Evolutionary conservation across 2,113 vertebrate species (phyloP).

Genomic region (Ochotona princeps): DNA sequence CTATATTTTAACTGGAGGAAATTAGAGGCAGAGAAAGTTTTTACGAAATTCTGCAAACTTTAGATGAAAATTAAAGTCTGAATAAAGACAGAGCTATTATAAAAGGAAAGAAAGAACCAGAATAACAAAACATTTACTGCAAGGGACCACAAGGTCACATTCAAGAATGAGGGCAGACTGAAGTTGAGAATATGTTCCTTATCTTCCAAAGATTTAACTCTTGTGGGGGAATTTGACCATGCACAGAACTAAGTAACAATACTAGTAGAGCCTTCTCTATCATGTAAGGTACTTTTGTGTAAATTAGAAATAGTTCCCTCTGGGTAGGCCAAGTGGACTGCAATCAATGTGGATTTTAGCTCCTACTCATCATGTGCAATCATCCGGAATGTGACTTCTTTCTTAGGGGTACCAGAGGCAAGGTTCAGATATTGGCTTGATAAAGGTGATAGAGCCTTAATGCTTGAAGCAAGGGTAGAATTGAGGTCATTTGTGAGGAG

Average conservation of each 20-base stretch:
- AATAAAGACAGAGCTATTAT: neutral
- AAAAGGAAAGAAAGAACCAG: slow-evolving; percentile 38
- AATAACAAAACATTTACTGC: neutral
- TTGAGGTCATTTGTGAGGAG: slow-evolving; percentile 2
- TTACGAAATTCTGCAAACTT: neutral
- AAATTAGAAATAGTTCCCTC: neutral
- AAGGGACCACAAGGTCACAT: neutral
- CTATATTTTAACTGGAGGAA: neutral
- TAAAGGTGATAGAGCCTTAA: neutral
- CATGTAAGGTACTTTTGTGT: neutral
- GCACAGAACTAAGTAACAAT: neutral
- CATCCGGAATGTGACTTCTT: neutral
- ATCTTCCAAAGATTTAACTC: neutral
- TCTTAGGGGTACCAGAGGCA: neutral
- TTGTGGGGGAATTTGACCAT: neutral
- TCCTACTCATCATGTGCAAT: neutral
- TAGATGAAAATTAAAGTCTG: neutral
- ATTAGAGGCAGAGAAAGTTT: slow-evolving; percentile 2
- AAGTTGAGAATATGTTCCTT: neutral
- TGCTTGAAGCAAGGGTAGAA: neutral
- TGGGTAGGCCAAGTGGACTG: neutral
- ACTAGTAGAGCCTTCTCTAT: neutral
- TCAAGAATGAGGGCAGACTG: neutral
- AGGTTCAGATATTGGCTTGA: slow-evolving; percentile 10
- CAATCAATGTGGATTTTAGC: slow-evolving; percentile 34